These are phyloP conservation scores for Lepidochitona cinerea DNA, from an alignment of 2,888 invertebrate species.

Conservation along the genomic window DNA sequence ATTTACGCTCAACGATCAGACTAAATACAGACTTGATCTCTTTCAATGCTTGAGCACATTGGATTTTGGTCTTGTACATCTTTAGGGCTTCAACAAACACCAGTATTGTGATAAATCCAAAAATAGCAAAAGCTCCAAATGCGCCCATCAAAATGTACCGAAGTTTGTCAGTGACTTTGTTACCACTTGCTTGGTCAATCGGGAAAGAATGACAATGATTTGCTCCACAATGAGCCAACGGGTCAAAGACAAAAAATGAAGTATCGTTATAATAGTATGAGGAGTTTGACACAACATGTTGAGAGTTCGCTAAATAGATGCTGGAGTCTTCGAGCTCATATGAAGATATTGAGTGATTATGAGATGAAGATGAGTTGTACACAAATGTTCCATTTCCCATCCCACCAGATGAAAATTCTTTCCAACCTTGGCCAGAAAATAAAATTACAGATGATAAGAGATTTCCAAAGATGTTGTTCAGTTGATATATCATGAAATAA, in stretches of 20 bases:
- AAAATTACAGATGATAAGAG: slow-evolving; percentile 62
- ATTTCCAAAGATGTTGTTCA: slow-evolving; percentile 60
- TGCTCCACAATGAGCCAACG: slow-evolving; percentile 43
- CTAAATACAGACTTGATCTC: slow-evolving; percentile 46
- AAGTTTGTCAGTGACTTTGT: slow-evolving; percentile 34
- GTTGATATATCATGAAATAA: slow-evolving; percentile 60
- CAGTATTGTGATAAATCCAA: slow-evolving; percentile 46
- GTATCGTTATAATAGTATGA: not conserved
- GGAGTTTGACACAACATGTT: not conserved
- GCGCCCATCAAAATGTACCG: slow-evolving; percentile 57
- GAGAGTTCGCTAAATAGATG: not conserved
- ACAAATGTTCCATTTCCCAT: not conserved
- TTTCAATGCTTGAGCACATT: slow-evolving; percentile 26
- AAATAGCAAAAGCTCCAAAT: slow-evolving; percentile 48
- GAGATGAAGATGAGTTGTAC: not conserved
- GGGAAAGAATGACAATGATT: slow-evolving; percentile 47
- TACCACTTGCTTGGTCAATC: slow-evolving; percentile 17
- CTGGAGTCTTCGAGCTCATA: not conserved
- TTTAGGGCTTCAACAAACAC: slow-evolving; percentile 57
- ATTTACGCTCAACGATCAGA: slow-evolving; percentile 49
- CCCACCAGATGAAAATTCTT: not conserved
- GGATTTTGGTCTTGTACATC: slow-evolving; percentile 11
- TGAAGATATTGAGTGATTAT: not conserved
- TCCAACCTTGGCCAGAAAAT: slow-evolving; percentile 6
- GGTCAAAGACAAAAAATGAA: not conserved